Conservation (phyloP, 2,888 invertebrate species). For the Euproctis similis region DNA sequence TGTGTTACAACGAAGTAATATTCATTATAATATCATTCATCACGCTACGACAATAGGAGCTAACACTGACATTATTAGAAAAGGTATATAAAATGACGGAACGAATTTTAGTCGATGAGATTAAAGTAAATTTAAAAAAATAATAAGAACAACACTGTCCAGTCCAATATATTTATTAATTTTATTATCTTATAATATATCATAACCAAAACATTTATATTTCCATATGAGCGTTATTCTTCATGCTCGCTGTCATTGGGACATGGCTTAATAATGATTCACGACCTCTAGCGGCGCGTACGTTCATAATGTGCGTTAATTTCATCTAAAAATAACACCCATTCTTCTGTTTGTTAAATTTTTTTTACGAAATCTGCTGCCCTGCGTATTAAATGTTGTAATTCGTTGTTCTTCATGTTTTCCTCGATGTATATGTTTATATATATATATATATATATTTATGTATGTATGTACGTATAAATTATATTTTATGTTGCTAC, state of each 20-base stretch:
- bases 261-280: constrained; percentile 49
- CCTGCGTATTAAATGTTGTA: constrained; percentile 42
- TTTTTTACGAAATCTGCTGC: constrained; percentile 63
- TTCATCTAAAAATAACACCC: constrained; percentile 71
- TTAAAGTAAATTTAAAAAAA: not conserved
- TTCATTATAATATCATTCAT: too few relatives aligned
- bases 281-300: constrained; percentile 55
- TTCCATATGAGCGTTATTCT: too few relatives aligned
- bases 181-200: too few relatives aligned
- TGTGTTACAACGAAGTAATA: too few relatives aligned
- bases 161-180: too few relatives aligned
- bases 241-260: constrained; percentile 25
- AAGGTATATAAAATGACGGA: too few relatives aligned
- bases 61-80: too few relatives aligned
- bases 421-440: constrained; percentile 27
- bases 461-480: too few relatives aligned
- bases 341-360: constrained; percentile 69
- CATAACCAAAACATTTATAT: not conserved
- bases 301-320: constrained; percentile 70
- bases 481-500: constrained; percentile 19
- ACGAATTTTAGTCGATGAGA: too few relatives aligned
- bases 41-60: too few relatives aligned
- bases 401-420: constrained; percentile 24
- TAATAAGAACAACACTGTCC: too few relatives aligned
- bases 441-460: too few relatives aligned